Evolutionary conservation across 2,797 vertebrate genomes (phyloP).

Genomic region (Rhodeus uyekii): DNA sequence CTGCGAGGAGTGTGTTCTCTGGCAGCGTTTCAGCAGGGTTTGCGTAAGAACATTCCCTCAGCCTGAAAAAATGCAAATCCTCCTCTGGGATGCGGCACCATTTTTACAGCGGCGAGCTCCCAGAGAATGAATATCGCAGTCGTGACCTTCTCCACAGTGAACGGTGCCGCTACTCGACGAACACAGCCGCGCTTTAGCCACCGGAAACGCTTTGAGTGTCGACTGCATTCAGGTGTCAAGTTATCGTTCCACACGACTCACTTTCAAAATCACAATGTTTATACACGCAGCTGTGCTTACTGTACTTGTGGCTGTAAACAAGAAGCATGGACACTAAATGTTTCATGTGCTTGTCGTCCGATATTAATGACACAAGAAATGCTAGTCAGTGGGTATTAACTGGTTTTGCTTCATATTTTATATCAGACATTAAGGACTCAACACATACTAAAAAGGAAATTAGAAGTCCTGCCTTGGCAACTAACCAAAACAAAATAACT

Average conservation of each 20-base stretch:
- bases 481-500: neutral
- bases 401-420: neutral
- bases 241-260: neutral
- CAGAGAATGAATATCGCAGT: slow-evolving; percentile 32
- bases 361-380: neutral
- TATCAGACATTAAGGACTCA: neutral
- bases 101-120: slow-evolving; percentile 45
- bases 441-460: neutral
- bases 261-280: neutral
- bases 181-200: slow-evolving; percentile 4
- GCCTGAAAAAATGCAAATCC: slow-evolving; percentile 59
- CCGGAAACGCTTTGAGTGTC: neutral
- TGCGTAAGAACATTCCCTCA: slow-evolving; percentile 60
- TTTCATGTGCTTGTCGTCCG: neutral
- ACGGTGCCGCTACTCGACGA: slow-evolving; percentile 8
- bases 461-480: neutral
- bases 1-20: slow-evolving; percentile 40
- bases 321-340: neutral
- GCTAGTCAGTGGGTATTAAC: neutral
- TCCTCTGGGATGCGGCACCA: slow-evolving; percentile 51
- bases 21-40: slow-evolving; percentile 46
- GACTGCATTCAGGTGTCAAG: neutral
- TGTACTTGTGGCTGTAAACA: neutral
- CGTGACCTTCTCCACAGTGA: slow-evolving; percentile 49
- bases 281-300: neutral